Conservation (phyloP, 2,888 invertebrate species). For the Stenichneumon culpator region DNA sequence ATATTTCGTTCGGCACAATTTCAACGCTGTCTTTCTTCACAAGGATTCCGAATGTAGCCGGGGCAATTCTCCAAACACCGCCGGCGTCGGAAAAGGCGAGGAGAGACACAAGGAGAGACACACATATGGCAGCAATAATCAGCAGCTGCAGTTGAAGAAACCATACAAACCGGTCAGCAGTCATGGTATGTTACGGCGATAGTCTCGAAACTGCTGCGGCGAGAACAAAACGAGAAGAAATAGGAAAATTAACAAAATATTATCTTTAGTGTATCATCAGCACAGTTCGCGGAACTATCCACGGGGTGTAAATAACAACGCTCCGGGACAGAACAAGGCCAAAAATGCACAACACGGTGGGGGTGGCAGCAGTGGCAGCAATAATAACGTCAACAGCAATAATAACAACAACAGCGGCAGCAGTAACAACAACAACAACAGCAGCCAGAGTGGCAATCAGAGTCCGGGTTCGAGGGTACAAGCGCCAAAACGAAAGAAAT, state of each 20-base stretch:
- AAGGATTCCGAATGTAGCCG: slow-evolving; percentile 84
- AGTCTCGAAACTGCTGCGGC: no score
- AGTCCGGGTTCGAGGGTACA: slow-evolving; percentile 80
- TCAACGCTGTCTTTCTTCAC: slow-evolving; percentile 17
- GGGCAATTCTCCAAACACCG: slow-evolving; percentile 83
- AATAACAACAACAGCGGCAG: slow-evolving; percentile 21
- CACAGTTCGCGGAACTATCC: slow-evolving; percentile 80
- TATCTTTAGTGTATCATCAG: slow-evolving; percentile 76
- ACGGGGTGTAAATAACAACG: slow-evolving; percentile 76
- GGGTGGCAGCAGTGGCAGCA: slow-evolving; percentile 49
- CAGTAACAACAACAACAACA: slow-evolving; percentile 48
- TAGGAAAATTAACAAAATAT: not conserved
- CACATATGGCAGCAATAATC: slow-evolving; percentile 78
- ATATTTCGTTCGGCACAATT: not conserved
- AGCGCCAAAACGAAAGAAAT: slow-evolving; percentile 82
- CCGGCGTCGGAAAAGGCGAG: slow-evolving; percentile 79
- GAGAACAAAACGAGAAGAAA: not conserved
- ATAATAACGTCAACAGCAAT: slow-evolving; percentile 45
- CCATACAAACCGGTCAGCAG: slow-evolving; percentile 79
- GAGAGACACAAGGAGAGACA: slow-evolving; percentile 81
- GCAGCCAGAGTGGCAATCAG: slow-evolving; percentile 78
- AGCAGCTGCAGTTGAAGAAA: slow-evolving; percentile 80
- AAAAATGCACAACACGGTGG: slow-evolving; percentile 60
- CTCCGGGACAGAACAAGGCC: slow-evolving; percentile 60
- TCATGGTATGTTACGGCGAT: slow-evolving; percentile 76